Conservation (phyloP, 1,140 invertebrate species). For the Bursaphelenchus mucronatus region DNA sequence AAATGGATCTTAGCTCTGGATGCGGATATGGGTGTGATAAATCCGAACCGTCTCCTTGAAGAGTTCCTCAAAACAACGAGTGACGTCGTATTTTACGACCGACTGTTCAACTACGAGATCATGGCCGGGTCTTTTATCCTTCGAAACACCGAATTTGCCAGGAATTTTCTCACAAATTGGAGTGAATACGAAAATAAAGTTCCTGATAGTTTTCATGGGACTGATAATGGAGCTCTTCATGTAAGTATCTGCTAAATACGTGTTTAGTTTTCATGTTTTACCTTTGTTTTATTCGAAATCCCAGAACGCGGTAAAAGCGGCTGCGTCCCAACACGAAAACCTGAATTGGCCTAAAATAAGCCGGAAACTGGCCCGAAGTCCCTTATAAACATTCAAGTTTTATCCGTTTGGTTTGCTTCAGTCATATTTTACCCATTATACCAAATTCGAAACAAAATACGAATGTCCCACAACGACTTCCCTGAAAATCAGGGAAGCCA, state of each 20-base stretch:
- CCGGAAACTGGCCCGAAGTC: no score
- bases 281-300: not conserved
- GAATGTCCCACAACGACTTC: no score
- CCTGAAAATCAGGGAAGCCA: no score
- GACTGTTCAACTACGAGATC: conserved; percentile 44
- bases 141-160: conserved; percentile 33
- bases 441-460: no score
- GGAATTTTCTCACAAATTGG: conserved; percentile 33
- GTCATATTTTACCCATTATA: no score
- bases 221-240: conserved; percentile 49
- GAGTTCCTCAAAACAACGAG: conserved; percentile 28
- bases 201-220: conserved; percentile 46
- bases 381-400: no score
- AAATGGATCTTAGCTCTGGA: conserved; percentile 46
- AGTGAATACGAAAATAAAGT: conserved; percentile 34
- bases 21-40: conserved; percentile 46
- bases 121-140: conserved; percentile 46
- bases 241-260: conserved; percentile 22
- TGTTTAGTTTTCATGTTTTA: conserved; percentile 15
- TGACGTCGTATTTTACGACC: conserved; percentile 44
- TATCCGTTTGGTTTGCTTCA: no score
- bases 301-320: no score
- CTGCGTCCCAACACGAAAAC: no score
- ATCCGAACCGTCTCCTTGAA: conserved; percentile 45
- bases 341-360: no score